Evolutionary conservation across 2,113 vertebrate species (phyloP), one percentile per base, ranked within the genome.

Genomic region (Thunnus maccoyii): DNA sequence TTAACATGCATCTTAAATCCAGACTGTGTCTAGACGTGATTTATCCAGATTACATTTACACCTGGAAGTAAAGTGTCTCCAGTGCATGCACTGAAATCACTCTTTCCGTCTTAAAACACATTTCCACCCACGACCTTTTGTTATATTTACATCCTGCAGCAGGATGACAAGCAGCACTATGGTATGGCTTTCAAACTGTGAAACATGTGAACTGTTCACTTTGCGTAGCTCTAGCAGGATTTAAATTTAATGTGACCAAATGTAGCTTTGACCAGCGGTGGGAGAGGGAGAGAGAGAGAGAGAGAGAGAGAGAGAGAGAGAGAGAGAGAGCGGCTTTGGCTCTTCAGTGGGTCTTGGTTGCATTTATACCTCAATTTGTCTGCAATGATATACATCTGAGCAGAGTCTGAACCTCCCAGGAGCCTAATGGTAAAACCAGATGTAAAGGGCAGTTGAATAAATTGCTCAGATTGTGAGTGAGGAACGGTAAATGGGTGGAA

Each of bases 21-120:
- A 76, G 16, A 69, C 64, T 68, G 63, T 50, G 76, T 70, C 73
- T 72, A 1, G 13, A 70, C 2, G 0, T 64, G 62, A 83, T 87
- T 82, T 70, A 80, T 73, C 69, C 41, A 63, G 76, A 80, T 78
- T 80, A 67, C 47, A 80, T 87, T 82, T 69, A 72, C 72, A 87
- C 76, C 81, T 83, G 82, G 73, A 57, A 57, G 47, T 20, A 5
- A 68, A 55, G 30, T 15, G 61, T 83, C 51, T 83, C 75, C 54
- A 15, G 60, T 48, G 68, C 63, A 48, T 13, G 27, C 0, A 8
- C 69, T 77, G 57, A 76, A 71, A 63, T 11, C 11, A 15, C 75
- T 52, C 70, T 51, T 46, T 30, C 22, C 46, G 17, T 48, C 46
- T 64, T 32, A 41, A 48, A 54, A 22, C 60, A 70, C 12, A 63